Evolutionary conservation across 2,888 invertebrate genomes (phyloP).

Genomic region (Lasioglossum malachurum): DNA sequence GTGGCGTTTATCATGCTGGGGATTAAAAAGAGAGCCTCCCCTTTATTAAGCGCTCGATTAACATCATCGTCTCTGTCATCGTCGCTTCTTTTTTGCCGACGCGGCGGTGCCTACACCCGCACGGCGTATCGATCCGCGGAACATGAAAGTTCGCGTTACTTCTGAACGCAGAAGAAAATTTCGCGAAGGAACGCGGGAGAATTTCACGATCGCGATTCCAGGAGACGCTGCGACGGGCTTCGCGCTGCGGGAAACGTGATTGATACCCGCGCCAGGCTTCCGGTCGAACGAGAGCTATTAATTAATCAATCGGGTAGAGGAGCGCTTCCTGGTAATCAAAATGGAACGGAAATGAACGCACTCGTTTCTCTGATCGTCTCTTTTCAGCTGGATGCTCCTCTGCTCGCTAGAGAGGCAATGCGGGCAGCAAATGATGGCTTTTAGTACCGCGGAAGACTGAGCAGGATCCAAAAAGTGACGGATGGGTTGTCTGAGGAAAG

Average conservation of each 20-base stretch:
- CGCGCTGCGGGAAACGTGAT: not conserved
- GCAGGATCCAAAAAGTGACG: not conserved
- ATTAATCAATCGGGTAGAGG: constrained; percentile 6
- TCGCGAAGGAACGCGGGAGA: not conserved
- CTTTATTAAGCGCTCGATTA: constrained; percentile 71
- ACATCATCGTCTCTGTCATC: constrained; percentile 49
- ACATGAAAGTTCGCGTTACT: not conserved
- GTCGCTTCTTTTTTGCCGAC: not conserved
- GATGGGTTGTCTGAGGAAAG: not conserved
- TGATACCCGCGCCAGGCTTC: not conserved
- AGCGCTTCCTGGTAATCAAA: not conserved
- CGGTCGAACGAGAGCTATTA: constrained; percentile 3
- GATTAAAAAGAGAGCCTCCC: constrained; percentile 67
- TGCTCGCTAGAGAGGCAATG: not conserved
- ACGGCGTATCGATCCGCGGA: not conserved
- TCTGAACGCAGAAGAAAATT: not conserved
- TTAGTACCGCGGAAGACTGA: not conserved
- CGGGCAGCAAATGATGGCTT: not conserved
- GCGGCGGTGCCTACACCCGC: not conserved
- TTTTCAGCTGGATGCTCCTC: not conserved
- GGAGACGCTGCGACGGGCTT: not conserved
- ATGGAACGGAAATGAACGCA: not conserved
- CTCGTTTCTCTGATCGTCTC: not conserved
- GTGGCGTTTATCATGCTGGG: constrained; percentile 63
- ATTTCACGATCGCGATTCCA: not conserved